Evolutionary conservation across 2,113 vertebrate genomes (phyloP), one percentile per base, ranked within the genome.

Genomic region (Pampusana beccarii): DNA sequence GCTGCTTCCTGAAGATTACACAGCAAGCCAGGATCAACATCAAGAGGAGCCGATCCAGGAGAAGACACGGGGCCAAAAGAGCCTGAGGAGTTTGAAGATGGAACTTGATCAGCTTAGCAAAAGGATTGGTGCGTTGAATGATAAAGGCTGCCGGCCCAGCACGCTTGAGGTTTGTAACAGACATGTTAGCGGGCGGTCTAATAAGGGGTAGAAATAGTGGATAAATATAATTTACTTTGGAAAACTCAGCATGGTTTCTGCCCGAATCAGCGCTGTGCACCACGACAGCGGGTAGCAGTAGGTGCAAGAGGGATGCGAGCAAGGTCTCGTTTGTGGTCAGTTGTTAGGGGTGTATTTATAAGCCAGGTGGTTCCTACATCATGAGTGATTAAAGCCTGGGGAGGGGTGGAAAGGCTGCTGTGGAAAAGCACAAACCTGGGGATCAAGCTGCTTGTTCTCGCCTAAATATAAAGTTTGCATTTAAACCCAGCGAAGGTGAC

Each of bases 1-100:
- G 73, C 88, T 74, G 85, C 90, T 90, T 87, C 87, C 92, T 53
- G 69, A 77, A 77, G 84, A 73, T 64, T 75, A 34, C 92, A 51
- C 77, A 90, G 86, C 80, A 40, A 66, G 72, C 36, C 9, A 42
- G 72, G 69, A 57, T 70, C 89, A 58, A 33, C 69, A 24, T 20
- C 56, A 29, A 87, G 70, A 71, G 16, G 51, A 91, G 48, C 44
- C 3, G 5, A 67, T 58, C 71, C 86, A 90, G 57, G 70, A 51
- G 28, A 85, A 48, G 56, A 85, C 48, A 18, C 0, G 6, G 23
- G 74, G 80, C 91, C 58, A 58, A 51, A 54, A 83, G 18, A 94
- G 58, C 91, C 91, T 28, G 50, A 80, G 91, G 83, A 86, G 50
- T 53, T 13, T 84, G 83, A 69, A 80, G 83, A 46, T 70, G 80